phyloP scores from a whole-genome alignment of 2,797 vertebrate genomes.

The Cyclura pinguis region DNA sequence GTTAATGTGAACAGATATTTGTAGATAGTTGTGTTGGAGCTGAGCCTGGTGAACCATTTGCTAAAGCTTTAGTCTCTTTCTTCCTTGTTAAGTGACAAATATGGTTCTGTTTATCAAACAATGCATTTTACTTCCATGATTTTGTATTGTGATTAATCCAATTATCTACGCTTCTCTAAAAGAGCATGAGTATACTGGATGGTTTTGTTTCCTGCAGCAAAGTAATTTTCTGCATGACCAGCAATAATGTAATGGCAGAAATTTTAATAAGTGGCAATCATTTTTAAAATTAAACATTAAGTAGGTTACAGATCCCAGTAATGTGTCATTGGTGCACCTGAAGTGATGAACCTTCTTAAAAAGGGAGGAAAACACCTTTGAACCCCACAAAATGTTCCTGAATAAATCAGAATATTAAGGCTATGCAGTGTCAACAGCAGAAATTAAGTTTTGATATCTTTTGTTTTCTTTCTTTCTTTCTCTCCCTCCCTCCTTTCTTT shows the following conservation, averaged over 20 bases:
- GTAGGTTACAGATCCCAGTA: slow-evolving; percentile 73
- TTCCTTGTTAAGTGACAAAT: slow-evolving; percentile 45
- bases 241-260: slow-evolving; percentile 74
- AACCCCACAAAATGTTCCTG: slow-evolving; percentile 46
- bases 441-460: background rate
- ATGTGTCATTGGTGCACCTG: slow-evolving; percentile 57
- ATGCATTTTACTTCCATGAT: slow-evolving; percentile 66
- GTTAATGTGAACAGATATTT: background rate
- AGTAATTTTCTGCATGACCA: slow-evolving; percentile 84
- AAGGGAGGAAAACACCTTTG: slow-evolving; percentile 34
- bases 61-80: slow-evolving; percentile 30
- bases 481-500: too few species aligned
- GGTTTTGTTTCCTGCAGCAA: slow-evolving; percentile 77
- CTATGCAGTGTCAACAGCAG: background rate
- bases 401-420: slow-evolving; percentile 40
- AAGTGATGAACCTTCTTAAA: slow-evolving; percentile 61
- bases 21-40: slow-evolving; percentile 2
- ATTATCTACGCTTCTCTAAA: slow-evolving; percentile 68
- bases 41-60: background rate
- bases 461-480: background rate
- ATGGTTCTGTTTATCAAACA: slow-evolving; percentile 66
- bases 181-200: slow-evolving; percentile 71
- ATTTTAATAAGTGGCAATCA: slow-evolving; percentile 82
- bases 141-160: slow-evolving; percentile 76
- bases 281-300: slow-evolving; percentile 83